Conservation (phyloP, 2,797 vertebrate genomes). For the Squalus acanthias region DNA sequence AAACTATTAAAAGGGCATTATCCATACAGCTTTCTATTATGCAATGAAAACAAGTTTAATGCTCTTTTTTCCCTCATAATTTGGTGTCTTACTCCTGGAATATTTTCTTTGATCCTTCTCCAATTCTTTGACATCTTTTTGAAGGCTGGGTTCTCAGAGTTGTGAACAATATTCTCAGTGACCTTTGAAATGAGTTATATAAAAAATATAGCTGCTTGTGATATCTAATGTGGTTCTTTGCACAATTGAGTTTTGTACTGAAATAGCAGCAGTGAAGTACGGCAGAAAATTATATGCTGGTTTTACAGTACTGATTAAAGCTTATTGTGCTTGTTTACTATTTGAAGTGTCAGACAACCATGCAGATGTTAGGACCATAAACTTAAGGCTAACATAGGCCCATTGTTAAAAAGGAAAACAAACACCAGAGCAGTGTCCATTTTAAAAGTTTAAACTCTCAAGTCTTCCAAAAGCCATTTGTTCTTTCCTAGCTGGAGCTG, state of each 20-base stretch:
- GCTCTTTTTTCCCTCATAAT: background rate
- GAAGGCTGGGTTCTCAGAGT: background rate
- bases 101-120: background rate
- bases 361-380: too few species aligned
- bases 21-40: background rate
- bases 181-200: background rate
- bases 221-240: background rate
- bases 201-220: background rate
- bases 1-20: background rate
- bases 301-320: too few species aligned
- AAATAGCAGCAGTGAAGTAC: background rate
- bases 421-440: too few species aligned
- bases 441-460: too few species aligned
- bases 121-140: background rate
- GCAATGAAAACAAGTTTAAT: background rate
- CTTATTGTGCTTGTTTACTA: too few species aligned
- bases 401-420: too few species aligned
- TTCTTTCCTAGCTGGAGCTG: too few species aligned
- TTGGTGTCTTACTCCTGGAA: background rate
- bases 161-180: background rate
- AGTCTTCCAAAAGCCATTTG: too few species aligned
- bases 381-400: too few species aligned
- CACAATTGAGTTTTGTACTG: background rate
- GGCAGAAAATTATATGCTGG: too few species aligned
- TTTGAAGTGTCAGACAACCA: too few species aligned